Conservation (phyloP, 2,797 vertebrate genomes). For the Betta splendens region DNA sequence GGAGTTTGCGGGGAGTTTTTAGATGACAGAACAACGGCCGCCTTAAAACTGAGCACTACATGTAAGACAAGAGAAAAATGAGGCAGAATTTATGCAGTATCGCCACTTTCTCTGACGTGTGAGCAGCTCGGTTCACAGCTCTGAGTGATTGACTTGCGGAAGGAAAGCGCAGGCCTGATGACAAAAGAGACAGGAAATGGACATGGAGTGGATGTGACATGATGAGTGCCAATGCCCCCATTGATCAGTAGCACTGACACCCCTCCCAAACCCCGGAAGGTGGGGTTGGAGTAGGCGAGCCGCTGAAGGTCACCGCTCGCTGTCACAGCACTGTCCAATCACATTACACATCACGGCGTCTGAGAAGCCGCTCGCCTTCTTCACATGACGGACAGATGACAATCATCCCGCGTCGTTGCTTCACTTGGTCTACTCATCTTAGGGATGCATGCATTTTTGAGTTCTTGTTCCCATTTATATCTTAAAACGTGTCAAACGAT, state of each 20-base stretch:
- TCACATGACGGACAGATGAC: conserved; percentile 82
- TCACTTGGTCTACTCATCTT: conserved; percentile 51
- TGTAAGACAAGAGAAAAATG: conserved; percentile 34
- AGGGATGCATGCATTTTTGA: conserved; percentile 34
- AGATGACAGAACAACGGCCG: conserved; percentile 50
- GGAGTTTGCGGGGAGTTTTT: conserved; percentile 34
- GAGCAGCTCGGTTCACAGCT: conserved; percentile 45
- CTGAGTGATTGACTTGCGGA: conserved; percentile 72
- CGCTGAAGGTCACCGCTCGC: conserved; percentile 85
- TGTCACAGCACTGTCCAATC: conserved; percentile 83
- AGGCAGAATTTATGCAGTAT: conserved; percentile 64
- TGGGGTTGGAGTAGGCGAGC: conserved; percentile 74
- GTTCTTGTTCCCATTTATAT: conserved; percentile 62
- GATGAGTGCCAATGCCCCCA: conserved; percentile 80
- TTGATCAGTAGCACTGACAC: conserved; percentile 81
- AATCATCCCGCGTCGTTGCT: conserved; percentile 74
- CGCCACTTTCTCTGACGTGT: conserved; percentile 48
- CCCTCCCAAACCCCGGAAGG: conserved; percentile 70
- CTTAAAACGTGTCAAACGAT: conserved; percentile 61
- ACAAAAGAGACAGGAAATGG: conserved; percentile 75
- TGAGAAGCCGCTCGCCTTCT: conserved; percentile 63
- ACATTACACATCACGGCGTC: conserved; percentile 71
- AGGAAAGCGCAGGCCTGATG: conserved; percentile 59
- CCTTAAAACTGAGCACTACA: conserved; percentile 30
- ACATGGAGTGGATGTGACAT: conserved; percentile 79